A percentile compares a stretch with the other conserved stretches of the same genome.
These are phyloP conservation scores for Agrochola lota DNA, from an alignment of 2,888 invertebrate genomes.

Conservation along the genomic window DNA sequence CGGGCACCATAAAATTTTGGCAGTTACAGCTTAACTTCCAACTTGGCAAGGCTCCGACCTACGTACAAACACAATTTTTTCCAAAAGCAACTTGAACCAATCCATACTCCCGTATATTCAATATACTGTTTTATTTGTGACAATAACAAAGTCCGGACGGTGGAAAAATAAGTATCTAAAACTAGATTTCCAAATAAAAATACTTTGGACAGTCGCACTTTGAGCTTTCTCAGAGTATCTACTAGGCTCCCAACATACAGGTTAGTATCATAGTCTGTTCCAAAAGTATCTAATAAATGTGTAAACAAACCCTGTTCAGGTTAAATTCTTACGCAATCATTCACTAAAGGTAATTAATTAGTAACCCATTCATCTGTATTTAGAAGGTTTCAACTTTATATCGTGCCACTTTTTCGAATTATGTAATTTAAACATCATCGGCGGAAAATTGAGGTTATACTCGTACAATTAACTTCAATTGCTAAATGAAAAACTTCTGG, in stretches of 20 bases:
- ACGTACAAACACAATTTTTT: slow-evolving; percentile 1
- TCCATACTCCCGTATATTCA: neutral
- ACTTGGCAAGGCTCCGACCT: slow-evolving; percentile 20
- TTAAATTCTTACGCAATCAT: neutral
- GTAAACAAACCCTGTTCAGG: neutral
- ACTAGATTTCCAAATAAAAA: neutral
- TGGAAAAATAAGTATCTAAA: neutral
- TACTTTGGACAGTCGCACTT: neutral
- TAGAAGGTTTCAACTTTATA: neutral
- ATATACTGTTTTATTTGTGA: neutral
- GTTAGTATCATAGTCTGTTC: neutral
- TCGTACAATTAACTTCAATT: neutral
- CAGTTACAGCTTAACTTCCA: neutral
- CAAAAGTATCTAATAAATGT: neutral
- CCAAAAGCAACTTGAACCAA: neutral
- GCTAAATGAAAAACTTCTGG: no score
- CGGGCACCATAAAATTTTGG: neutral
- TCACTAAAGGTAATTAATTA: neutral
- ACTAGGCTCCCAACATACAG: neutral
- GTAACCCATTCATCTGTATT: neutral
- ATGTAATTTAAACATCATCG: neutral
- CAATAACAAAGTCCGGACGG: neutral
- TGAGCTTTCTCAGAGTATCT: neutral
- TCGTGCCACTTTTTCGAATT: neutral
- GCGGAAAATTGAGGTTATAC: neutral